A percentile compares a stretch with the other conserved stretches of the same genome.
These are phyloP conservation scores for Sebastes melanostomus DNA, from an alignment of 2,797 vertebrate genomes.

Conservation along the genomic window DNA sequence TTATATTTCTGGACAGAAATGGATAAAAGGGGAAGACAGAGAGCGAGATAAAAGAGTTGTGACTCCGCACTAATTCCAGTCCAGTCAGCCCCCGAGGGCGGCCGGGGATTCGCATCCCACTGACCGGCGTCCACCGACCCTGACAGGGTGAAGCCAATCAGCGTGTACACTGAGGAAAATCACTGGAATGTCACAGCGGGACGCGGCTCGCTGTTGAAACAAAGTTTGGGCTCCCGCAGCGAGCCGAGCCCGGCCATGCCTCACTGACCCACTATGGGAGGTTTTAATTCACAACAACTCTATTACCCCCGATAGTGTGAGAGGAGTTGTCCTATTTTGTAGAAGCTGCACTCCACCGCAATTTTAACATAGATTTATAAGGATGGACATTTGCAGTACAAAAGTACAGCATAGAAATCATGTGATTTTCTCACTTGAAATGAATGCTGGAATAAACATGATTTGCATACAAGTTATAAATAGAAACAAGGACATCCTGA, in stretches of 20 bases:
- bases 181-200: slow-evolving; percentile 38
- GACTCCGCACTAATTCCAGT: slow-evolving; percentile 43
- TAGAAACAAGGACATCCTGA: slow-evolving; percentile 6
- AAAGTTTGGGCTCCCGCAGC: slow-evolving; percentile 27
- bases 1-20: slow-evolving; percentile 1
- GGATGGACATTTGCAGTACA: not conserved
- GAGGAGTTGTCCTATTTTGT: not conserved
- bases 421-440: not conserved
- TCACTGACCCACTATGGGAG: slow-evolving; percentile 56
- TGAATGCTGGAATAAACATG: not conserved
- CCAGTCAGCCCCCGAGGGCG: slow-evolving; percentile 35
- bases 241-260: slow-evolving; percentile 19
- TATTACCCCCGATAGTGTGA: not conserved
- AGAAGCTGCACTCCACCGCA: not conserved
- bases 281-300: slow-evolving; percentile 17
- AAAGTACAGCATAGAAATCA: not conserved
- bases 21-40: not conserved
- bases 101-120: slow-evolving; percentile 32
- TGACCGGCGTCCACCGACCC: slow-evolving; percentile 42
- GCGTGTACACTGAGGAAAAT: slow-evolving; percentile 23
- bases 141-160: slow-evolving; percentile 61
- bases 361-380: not conserved
- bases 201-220: slow-evolving; percentile 21
- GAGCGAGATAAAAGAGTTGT: slow-evolving; percentile 23
- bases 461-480: slow-evolving; percentile 29